Conservation (phyloP, 2,113 vertebrate species). For the Tapirus terrestris region DNA sequence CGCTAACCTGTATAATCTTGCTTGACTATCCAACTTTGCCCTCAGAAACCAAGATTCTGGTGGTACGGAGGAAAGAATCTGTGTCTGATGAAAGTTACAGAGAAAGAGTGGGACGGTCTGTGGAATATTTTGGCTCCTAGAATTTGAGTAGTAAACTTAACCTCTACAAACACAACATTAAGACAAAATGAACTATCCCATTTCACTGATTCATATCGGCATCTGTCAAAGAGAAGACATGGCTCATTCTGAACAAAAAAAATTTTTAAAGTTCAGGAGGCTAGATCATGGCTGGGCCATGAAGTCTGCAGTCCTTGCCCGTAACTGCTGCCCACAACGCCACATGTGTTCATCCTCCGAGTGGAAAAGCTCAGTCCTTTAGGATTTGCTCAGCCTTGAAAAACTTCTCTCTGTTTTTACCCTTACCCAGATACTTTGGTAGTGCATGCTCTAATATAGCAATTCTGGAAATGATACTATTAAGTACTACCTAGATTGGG, state of each 20-base stretch:
- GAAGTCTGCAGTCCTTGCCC: background rate
- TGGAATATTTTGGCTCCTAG: background rate
- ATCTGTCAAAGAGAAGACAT: background rate
- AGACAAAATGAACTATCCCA: background rate
- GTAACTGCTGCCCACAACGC: background rate
- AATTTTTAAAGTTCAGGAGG: background rate
- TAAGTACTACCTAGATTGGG: background rate
- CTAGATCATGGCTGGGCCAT: fast-evolving
- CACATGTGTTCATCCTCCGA: background rate
- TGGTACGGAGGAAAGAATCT: background rate
- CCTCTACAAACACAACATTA: background rate
- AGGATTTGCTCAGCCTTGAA: background rate
- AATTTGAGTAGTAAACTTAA: background rate
- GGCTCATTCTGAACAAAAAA: background rate
- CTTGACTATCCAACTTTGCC: background rate
- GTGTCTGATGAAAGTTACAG: background rate
- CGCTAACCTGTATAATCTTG: background rate
- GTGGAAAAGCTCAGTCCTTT: background rate
- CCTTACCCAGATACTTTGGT: background rate
- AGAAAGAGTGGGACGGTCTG: background rate
- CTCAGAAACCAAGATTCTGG: background rate
- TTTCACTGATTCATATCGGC: background rate
- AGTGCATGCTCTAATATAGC: background rate
- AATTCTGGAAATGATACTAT: background rate
- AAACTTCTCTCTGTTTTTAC: background rate